Conservation (phyloP, 2,888 invertebrate species). For the Cataglyphis livida region DNA sequence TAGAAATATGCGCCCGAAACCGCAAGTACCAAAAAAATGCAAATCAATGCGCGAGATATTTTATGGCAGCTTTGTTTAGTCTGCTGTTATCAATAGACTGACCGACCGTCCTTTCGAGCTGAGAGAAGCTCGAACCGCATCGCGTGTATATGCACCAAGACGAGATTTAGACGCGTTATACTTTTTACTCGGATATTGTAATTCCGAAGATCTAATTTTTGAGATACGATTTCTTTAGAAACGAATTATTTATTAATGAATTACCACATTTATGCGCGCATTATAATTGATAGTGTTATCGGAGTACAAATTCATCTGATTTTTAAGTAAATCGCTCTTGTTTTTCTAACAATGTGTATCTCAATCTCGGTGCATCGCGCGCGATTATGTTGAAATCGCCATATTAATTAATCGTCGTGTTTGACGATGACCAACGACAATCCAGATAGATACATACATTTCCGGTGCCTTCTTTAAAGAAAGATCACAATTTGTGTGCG, state of each 20-base stretch:
- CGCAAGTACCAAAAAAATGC: not conserved
- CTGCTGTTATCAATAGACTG: constrained; percentile 78
- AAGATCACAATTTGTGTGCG: constrained; percentile 24
- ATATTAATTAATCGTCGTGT: constrained; percentile 65
- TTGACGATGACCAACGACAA: constrained; percentile 18
- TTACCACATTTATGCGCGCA: not conserved
- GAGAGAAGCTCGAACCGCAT: constrained; percentile 32
- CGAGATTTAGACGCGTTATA: not conserved
- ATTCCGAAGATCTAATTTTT: not conserved
- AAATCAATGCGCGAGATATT: not conserved
- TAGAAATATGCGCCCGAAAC: not conserved
- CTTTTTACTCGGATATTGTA: not conserved
- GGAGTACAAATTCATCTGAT: not conserved
- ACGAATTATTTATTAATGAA: not conserved
- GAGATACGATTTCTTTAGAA: constrained; percentile 2
- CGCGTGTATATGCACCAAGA: constrained; percentile 51
- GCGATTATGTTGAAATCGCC: constrained; percentile 58
- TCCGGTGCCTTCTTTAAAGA: constrained; percentile 75
- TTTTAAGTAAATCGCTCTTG: not conserved
- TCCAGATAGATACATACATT: constrained; percentile 55
- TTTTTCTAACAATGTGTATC: not conserved
- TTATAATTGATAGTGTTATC: not conserved
- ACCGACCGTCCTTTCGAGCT: constrained; percentile 72
- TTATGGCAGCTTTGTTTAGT: constrained; percentile 46
- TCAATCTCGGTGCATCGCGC: constrained; percentile 19